A percentile compares a stretch with the other conserved stretches of the same genome.
Conservation (phyloP, 2,797 vertebrate genomes). For the Xenentodon cancila region DNA sequence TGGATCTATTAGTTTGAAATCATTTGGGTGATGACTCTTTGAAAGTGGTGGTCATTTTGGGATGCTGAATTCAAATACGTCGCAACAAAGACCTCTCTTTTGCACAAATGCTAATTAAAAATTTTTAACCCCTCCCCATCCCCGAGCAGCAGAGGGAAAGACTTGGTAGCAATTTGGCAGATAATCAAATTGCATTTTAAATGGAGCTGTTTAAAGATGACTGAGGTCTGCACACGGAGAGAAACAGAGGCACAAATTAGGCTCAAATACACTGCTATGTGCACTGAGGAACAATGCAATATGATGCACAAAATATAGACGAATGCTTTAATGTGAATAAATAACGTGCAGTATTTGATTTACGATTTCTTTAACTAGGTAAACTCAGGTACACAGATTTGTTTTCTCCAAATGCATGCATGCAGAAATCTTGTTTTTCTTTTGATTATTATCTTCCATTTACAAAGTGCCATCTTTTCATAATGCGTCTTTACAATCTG, state of each 20-base stretch:
- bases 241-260: slow-evolving; percentile 82
- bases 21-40: slow-evolving; percentile 82
- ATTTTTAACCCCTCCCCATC: slow-evolving; percentile 81
- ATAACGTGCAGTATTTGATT: slow-evolving; percentile 75
- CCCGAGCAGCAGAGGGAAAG: slow-evolving; percentile 80
- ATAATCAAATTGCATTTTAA: slow-evolving; percentile 92
- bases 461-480: slow-evolving; percentile 65
- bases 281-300: slow-evolving; percentile 75
- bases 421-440: slow-evolving; percentile 72
- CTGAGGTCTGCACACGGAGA: slow-evolving; percentile 81
- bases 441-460: slow-evolving; percentile 75
- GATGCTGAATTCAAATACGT: slow-evolving; percentile 78
- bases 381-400: slow-evolving; percentile 71
- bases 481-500: slow-evolving; percentile 70
- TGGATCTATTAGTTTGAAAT: slow-evolving; percentile 84
- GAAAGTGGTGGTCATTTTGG: slow-evolving; percentile 86
- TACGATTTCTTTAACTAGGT: slow-evolving; percentile 73
- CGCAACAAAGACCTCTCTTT: slow-evolving; percentile 86
- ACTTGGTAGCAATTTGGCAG: slow-evolving; percentile 89
- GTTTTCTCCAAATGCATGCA: slow-evolving; percentile 61
- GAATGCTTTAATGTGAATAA: slow-evolving; percentile 76
- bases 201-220: slow-evolving; percentile 88
- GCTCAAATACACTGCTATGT: slow-evolving; percentile 76
- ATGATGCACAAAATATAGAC: slow-evolving; percentile 74
- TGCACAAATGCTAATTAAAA: slow-evolving; percentile 87